A percentile compares a stretch with the other conserved stretches of the same genome.
phyloP scores from a whole-genome alignment of 1,140 invertebrate genomes.

The Protaetia brevitarsis region DNA sequence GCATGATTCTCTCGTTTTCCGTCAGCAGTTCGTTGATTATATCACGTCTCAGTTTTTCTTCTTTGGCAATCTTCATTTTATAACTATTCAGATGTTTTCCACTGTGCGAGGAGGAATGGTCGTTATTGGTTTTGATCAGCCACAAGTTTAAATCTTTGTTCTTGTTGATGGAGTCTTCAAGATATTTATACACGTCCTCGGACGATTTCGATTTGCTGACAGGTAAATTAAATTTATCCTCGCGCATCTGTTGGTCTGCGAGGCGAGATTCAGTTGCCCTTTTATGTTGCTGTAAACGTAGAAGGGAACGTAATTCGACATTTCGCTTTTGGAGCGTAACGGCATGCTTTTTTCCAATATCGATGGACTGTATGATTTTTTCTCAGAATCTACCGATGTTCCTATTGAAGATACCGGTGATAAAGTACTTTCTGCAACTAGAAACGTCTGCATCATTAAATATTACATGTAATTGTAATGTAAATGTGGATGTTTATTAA shows the following conservation, averaged over 20 bases:
- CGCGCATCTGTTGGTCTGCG: no score
- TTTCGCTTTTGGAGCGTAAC: slow-evolving; percentile 39
- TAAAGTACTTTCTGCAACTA: slow-evolving; percentile 13
- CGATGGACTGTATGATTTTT: slow-evolving; percentile 27
- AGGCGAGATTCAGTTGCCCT: slow-evolving; percentile 28
- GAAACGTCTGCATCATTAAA: neutral
- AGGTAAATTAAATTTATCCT: neutral
- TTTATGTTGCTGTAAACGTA: slow-evolving; percentile 36
- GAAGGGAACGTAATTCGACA: slow-evolving; percentile 36
- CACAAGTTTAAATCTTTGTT: slow-evolving; percentile 7
- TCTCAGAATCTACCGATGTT: neutral
- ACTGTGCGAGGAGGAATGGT: neutral
- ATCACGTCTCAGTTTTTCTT: slow-evolving; percentile 38
- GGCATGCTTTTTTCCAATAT: slow-evolving; percentile 28
- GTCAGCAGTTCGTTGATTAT: slow-evolving; percentile 43
- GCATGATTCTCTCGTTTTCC: slow-evolving; percentile 40
- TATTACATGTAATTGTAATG: neutral
- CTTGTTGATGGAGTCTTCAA: neutral
- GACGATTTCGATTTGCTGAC: slow-evolving; percentile 39
- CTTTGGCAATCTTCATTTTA: slow-evolving; percentile 38
- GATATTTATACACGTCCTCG: slow-evolving; percentile 31
- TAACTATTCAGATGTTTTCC: slow-evolving; percentile 32
- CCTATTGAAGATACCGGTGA: slow-evolving; percentile 8
- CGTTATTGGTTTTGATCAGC: neutral
- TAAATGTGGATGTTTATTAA: neutral